Evolutionary conservation across 2,113 vertebrate genomes (phyloP).

Genomic region (Orientallactaga bullata): DNA sequence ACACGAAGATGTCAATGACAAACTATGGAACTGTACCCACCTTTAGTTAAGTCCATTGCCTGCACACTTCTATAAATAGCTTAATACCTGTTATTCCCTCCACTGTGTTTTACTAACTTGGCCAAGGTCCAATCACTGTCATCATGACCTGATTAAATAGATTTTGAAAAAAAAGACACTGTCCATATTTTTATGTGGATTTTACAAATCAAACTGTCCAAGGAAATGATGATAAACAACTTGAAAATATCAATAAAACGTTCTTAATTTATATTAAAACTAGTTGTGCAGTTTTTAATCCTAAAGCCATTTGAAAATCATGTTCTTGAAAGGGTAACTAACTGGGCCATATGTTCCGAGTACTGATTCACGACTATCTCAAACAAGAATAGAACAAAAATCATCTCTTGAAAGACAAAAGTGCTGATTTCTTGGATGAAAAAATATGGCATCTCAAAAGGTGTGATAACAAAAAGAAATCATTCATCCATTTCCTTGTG

Average conservation of each 20-base stretch:
- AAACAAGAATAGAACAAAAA: constrained; percentile 63
- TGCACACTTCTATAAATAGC: neutral
- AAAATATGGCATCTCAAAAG: constrained; percentile 65
- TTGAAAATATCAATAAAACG: constrained; percentile 71
- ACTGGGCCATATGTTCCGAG: constrained; percentile 64
- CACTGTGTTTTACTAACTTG: neutral
- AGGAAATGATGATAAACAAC: constrained; percentile 92
- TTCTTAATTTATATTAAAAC: constrained; percentile 56
- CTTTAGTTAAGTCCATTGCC: neutral
- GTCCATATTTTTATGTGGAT: constrained; percentile 82
- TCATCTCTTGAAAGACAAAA: constrained; percentile 55
- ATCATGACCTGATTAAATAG: constrained; percentile 87
- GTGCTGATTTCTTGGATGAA: neutral
- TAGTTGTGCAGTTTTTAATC: constrained; percentile 64
- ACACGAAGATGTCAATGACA: neutral
- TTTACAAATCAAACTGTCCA: constrained; percentile 88
- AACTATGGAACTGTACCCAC: neutral
- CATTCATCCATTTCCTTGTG: constrained; percentile 47
- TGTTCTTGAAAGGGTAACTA: constrained; percentile 67
- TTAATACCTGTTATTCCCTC: neutral
- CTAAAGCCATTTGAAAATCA: constrained; percentile 62
- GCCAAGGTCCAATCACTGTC: constrained; percentile 36
- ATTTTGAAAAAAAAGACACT: constrained; percentile 88
- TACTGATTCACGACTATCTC: constrained; percentile 59
- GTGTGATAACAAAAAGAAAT: constrained; percentile 43